Base-by-base conservation (phyloP, 2,888 invertebrate genomes). In the Callinectes sapidus region DNA sequence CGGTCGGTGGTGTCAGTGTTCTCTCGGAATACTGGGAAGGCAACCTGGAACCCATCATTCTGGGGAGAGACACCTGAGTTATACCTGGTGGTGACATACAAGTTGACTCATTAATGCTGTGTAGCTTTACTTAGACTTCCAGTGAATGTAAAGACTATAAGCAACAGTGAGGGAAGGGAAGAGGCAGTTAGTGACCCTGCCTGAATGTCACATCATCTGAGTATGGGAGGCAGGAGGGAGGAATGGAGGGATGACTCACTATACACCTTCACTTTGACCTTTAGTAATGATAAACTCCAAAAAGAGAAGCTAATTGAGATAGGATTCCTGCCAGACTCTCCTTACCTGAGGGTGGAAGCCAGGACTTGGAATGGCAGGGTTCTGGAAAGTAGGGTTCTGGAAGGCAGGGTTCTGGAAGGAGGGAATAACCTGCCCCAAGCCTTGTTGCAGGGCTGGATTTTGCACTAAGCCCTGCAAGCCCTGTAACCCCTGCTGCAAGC, bases 21-120 rank as follows among this genome's bases (percentile, higher is more conserved):
- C 48, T 92, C 86, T 32, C 92, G 71, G 32, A 90, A 90, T 85
- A 85, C 77, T 1, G 61, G 86, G 89, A 92, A 86, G 61, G 35
- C 0, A 86, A 86, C 89, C 66, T 85, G 86, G 86, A 92, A 92
- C 85, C 42, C 42, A 42, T 42, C 81, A 10, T 39, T 48, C 90
- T 85, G 55, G 2, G 28, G 61, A 61, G 14, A 42, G 42, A 87
- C 2, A 71, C 23, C 13, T 23, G 66, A 71, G 66, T 71, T 71
- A 71, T n/a, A n/a, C 55, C 18, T 55, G 3, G 55, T 55, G 55
- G 3, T 18, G 42, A 6, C 6, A 6, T 3, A 6, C 42, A 42
- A 42, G 42, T 42, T 6, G 6, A 6, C 6, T 42, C 42, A 3
- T 42, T 42, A 42, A 42, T 42, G 42, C 42, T 42, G 42, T 42